phyloP scores from a whole-genome alignment of 37 sponge, comb jelly and placozoan genomes.

The Cliona cf. orientalis region DNA sequence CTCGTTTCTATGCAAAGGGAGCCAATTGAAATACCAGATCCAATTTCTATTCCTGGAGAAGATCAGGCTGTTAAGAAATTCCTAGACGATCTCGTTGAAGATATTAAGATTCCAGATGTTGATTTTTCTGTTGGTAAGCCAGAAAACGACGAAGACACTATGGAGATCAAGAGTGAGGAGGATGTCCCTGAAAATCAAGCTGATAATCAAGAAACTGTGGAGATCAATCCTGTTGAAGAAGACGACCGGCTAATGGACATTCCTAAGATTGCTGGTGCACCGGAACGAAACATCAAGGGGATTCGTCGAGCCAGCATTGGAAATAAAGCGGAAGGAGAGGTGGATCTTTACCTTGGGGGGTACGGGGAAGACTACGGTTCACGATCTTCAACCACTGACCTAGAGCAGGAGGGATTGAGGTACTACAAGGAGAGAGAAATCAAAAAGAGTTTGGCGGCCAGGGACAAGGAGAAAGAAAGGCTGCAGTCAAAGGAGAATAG shows the following conservation, averaged over 20 bases:
- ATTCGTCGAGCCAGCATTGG: not conserved
- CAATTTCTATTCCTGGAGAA: too few species aligned
- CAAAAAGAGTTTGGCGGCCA: not conserved
- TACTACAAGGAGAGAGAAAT: not conserved
- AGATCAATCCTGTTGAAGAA: not conserved
- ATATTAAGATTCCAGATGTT: conserved; percentile 9
- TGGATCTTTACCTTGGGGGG: conserved; percentile 48
- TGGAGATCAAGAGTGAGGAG: not conserved
- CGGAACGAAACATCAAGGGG: not conserved
- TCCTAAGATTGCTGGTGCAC: conserved; percentile 2
- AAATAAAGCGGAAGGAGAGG: conserved; percentile 7
- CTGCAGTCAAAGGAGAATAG: too few species aligned
- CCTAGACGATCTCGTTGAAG: conserved; percentile 4
- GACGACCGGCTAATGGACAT: not conserved
- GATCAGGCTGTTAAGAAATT: conserved; percentile 6
- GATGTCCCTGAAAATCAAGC: not conserved
- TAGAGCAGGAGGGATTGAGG: not conserved
- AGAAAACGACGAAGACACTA: not conserved
- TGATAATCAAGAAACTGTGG: not conserved
- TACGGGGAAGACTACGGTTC: conserved; percentile 71
- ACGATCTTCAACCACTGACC: conserved; percentile 17
- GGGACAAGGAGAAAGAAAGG: not conserved
- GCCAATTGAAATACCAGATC: too few species aligned
- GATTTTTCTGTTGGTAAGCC: not conserved
- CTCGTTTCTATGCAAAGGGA: too few species aligned